Evolutionary conservation across 2,113 vertebrate genomes (phyloP).

Genomic region (Laticauda colubrina): DNA sequence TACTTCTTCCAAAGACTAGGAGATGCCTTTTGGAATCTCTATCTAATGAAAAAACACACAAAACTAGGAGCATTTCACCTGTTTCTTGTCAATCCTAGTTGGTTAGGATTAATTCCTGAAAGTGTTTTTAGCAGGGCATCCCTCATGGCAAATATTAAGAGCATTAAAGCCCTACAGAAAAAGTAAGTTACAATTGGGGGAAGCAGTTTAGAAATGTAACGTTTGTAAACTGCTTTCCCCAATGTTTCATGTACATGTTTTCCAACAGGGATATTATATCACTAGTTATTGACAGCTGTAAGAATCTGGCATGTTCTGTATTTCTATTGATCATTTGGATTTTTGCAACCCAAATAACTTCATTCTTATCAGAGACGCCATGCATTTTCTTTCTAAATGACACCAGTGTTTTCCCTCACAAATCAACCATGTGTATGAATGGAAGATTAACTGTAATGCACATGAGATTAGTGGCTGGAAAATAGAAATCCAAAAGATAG

Average conservation of each 20-base stretch:
- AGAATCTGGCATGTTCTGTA: neutral
- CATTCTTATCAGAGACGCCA: neutral
- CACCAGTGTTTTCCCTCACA: neutral
- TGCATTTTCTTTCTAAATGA: neutral
- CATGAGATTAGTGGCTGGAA: neutral
- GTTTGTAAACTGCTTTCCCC: neutral
- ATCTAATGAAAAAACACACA: neutral
- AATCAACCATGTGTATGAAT: neutral
- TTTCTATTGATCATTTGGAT: neutral
- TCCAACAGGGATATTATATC: neutral
- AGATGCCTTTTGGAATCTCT: neutral
- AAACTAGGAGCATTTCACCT: neutral
- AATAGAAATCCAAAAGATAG: neutral
- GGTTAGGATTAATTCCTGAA: neutral
- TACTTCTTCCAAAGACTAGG: neutral
- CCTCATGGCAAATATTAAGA: neutral
- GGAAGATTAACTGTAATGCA: neutral
- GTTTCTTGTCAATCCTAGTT: neutral
- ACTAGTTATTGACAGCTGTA: neutral
- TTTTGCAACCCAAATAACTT: neutral
- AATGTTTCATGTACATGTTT: neutral
- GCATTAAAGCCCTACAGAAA: neutral
- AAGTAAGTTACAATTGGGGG: neutral
- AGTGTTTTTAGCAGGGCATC: neutral
- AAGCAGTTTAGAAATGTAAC: neutral